Percentiles rank a stretch among this genome's conserved stretches.
Conservation (phyloP, 2,797 vertebrate species). For the Rhincodon typus region DNA sequence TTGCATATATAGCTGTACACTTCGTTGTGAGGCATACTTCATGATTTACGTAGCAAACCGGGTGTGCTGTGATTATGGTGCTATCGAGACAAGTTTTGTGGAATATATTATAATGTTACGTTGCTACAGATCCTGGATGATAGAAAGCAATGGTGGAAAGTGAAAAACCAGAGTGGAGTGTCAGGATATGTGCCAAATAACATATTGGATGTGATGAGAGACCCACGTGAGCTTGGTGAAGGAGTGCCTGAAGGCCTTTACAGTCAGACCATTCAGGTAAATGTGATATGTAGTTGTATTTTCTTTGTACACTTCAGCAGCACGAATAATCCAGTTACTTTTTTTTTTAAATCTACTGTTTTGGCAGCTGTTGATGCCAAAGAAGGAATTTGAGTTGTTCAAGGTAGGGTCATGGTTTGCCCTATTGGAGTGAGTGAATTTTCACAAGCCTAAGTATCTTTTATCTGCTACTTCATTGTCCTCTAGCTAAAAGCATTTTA, state of each 20-base stretch:
- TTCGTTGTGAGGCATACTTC: neutral
- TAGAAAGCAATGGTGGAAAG: slow-evolving; percentile 97
- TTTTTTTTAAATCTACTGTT: slow-evolving; percentile 36
- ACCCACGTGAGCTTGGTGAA: slow-evolving; percentile 56
- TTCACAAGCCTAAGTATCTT: neutral
- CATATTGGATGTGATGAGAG: slow-evolving; percentile 74
- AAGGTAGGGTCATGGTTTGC: slow-evolving; percentile 69
- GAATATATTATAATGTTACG: neutral
- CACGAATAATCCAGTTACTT: neutral
- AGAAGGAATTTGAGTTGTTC: slow-evolving; percentile 98
- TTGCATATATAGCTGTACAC: neutral
- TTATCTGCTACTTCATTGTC: neutral
- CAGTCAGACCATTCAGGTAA: slow-evolving; percentile 86
- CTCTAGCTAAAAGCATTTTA: neutral
- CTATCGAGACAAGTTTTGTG: neutral
- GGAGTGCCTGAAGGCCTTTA: slow-evolving; percentile 70
- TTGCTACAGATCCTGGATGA: slow-evolving; percentile 81
- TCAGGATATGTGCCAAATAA: slow-evolving; percentile 95
- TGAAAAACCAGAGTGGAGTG: slow-evolving; percentile 68
- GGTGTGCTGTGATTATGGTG: neutral
- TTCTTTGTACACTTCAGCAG: neutral
- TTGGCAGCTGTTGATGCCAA: slow-evolving; percentile 95
- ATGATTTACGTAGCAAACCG: neutral
- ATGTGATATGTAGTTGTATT: slow-evolving; percentile 32
- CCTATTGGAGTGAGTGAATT: neutral